These are phyloP conservation scores for Agapostemon virescens DNA, from an alignment of 2,888 invertebrate species.

Conservation along the genomic window DNA sequence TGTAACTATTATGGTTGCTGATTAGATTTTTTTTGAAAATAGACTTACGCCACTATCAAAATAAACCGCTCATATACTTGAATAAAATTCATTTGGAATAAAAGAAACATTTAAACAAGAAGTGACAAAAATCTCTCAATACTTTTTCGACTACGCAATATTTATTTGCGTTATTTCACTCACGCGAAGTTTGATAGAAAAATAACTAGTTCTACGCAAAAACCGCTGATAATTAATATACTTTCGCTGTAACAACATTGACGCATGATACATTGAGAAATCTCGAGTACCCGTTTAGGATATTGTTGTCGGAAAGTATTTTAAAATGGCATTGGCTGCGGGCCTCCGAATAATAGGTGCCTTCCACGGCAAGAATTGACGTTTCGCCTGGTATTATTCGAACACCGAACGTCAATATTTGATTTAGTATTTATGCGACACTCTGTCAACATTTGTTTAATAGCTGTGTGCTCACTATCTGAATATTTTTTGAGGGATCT, in stretches of 20 bases:
- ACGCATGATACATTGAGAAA: neutral
- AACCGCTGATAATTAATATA: neutral
- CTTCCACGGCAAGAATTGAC: constrained; percentile 16
- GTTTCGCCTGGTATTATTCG: constrained; percentile 39
- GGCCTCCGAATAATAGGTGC: neutral
- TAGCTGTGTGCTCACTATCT: constrained; percentile 18
- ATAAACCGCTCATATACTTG: too few relatives aligned
- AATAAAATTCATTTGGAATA: too few relatives aligned
- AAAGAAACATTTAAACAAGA: too few relatives aligned
- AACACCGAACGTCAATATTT: constrained; percentile 31
- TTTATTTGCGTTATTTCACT: too few relatives aligned
- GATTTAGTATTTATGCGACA: constrained; percentile 42
- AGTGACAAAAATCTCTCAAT: too few relatives aligned
- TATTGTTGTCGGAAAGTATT: neutral
- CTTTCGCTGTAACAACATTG: neutral
- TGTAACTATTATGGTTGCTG: too few relatives aligned
- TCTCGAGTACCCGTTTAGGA: neutral
- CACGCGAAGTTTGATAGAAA: neutral
- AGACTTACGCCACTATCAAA: too few relatives aligned
- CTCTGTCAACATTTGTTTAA: constrained; percentile 34
- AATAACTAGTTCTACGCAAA: neutral
- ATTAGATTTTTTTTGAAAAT: too few relatives aligned
- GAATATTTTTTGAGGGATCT: constrained; percentile 31
- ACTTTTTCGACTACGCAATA: too few relatives aligned
- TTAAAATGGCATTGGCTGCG: neutral